Conservation (phyloP, 2,888 invertebrate species). For the Scotopteryx bipunctaria region DNA sequence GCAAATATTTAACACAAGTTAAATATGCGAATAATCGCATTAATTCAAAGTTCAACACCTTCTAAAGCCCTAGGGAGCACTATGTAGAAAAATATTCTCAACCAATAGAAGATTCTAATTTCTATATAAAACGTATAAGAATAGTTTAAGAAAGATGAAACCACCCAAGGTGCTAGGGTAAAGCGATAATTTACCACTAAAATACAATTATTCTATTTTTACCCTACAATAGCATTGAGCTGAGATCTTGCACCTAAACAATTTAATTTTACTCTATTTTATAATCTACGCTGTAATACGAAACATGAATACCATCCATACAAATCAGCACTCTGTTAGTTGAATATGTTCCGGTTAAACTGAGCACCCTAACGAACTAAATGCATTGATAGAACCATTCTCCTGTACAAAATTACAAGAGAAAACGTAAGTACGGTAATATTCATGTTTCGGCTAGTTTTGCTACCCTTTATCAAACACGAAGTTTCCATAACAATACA, state of each 20-base stretch:
- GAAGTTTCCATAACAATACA: constrained; percentile 13
- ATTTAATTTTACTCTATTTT: constrained; percentile 37
- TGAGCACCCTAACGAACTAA: constrained; percentile 28
- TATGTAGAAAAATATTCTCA: constrained; percentile 15
- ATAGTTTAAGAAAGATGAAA: constrained; percentile 9
- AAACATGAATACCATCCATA: constrained; percentile 36
- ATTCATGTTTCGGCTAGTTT: constrained; percentile 30
- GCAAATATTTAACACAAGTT: constrained; percentile 11
- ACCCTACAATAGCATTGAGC: constrained; percentile 80
- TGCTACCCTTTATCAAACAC: constrained; percentile 7
- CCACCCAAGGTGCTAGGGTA: constrained; percentile 67
- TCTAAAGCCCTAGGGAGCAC: constrained; percentile 3
- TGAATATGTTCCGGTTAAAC: too few species aligned
- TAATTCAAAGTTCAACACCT: constrained; percentile 7
- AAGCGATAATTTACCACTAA: constrained; percentile 73
- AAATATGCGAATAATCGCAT: too few species aligned
- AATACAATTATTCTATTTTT: constrained; percentile 61
- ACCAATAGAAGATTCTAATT: constrained; percentile 5
- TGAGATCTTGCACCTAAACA: constrained; percentile 75
- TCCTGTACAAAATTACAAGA: neutral
- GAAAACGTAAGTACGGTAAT: constrained; percentile 12
- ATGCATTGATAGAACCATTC: constrained; percentile 27
- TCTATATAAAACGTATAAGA: neutral
- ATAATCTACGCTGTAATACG: constrained; percentile 19
- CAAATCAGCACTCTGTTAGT: neutral